A percentile compares a stretch with the other conserved stretches of the same genome.
These are phyloP conservation scores for Ganaspis brasiliensis DNA, from an alignment of 2,888 invertebrate species.

Conservation along the genomic window DNA sequence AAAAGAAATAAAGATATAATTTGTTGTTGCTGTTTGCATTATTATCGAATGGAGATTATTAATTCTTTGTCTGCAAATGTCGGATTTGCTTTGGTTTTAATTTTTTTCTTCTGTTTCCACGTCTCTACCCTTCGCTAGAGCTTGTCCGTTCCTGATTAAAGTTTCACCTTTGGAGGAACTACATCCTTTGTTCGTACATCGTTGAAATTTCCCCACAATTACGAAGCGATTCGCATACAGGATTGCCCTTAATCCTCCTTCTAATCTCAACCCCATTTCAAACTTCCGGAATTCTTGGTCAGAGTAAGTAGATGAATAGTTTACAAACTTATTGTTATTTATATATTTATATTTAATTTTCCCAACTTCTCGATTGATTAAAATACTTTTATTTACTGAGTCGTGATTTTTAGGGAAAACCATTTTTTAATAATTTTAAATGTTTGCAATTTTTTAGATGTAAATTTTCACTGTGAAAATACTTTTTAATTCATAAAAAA, in stretches of 20 bases:
- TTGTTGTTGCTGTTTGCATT: not conserved
- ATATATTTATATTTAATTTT: constrained; percentile 3
- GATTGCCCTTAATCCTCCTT: constrained; percentile 6
- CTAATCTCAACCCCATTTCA: constrained; percentile 7
- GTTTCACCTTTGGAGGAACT: constrained; percentile 24
- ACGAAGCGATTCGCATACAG: constrained; percentile 30
- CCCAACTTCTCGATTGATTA: no score
- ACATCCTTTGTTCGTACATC: constrained; percentile 4
- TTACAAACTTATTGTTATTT: not conserved
- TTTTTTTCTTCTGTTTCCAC: not conserved
- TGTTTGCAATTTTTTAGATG: no score
- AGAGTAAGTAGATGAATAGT: not conserved
- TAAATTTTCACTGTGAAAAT: no score
- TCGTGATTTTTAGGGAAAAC: no score
- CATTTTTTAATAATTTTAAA: no score
- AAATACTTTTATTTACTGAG: no score
- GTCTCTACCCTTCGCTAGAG: not conserved
- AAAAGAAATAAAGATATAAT: no score
- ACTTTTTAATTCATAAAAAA: no score
- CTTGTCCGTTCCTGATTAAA: constrained; percentile 21
- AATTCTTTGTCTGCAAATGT: not conserved
- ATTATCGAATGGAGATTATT: not conserved
- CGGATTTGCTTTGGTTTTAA: not conserved
- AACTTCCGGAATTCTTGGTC: not conserved
- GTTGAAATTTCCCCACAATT: constrained; percentile 19